Base-by-base conservation (phyloP, 2,797 vertebrate genomes). In the Amblyopsis hoosieri region DNA sequence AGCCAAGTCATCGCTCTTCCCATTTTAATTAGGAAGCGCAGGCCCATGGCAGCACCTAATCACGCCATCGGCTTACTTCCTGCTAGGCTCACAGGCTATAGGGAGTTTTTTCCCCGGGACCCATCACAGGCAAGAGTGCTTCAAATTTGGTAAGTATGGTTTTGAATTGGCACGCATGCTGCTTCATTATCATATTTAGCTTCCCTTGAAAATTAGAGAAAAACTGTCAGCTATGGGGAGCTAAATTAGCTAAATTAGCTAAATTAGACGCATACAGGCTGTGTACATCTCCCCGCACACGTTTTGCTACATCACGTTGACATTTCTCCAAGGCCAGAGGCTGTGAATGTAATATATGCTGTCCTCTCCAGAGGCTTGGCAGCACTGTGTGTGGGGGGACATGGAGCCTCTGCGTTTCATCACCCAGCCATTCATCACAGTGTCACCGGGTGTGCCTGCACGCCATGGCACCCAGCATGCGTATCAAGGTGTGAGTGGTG, bases 351-450 rank as follows among this genome's bases (percentile, higher is more conserved):
- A 87, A 80, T 74, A 70, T 64, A 60, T 64, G 81, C 64, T 82
- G 64, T 84, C 65, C 82, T 83, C 82, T 83, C 84, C 72, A 74
- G 70, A 81, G 88, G 79, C 68, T 71, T 31, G 10, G 76, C 67
- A 4, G 79, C 49, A 69, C 73, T 78, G 57, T 86, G 42, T 46
- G 45, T 52, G 51, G 54, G 50, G 67, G 76, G 78, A 74, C 72
- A 84, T 23, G 31, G 68, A 84, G 74, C 67, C 76, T 84, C 88
- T 91, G 90, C 73, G 90, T 86, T 91, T 89, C 87, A 87, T 92
- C 91, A 91, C 85, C 73, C 75, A 67, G 64, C 71, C 78, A 90
- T 91, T 86, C 84, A 91, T 92, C 87, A 87, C 73, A 57, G 56
- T 80, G 82, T 89, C 76, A 80, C 84, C 62, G 19, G 19, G 62